phyloP scores from a whole-genome alignment of 1,140 invertebrate genomes.

The Drosophila pectinifera region DNA sequence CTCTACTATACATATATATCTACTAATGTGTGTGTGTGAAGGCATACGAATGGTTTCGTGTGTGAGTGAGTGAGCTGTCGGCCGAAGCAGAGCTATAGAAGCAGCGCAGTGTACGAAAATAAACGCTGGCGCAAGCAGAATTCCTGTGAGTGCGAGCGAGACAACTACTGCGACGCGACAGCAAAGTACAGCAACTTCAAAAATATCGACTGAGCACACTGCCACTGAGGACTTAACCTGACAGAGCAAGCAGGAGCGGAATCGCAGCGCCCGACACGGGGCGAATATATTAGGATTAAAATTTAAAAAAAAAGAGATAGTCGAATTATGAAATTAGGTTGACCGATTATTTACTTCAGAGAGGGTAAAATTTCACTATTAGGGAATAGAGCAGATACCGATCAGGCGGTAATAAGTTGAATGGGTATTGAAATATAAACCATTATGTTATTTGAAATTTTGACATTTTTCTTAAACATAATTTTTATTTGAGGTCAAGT shows the following conservation, averaged over 20 bases:
- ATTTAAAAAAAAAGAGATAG: neutral
- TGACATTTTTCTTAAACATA: too few relatives aligned
- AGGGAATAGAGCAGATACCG: too few relatives aligned
- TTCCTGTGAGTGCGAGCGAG: conserved; percentile 55
- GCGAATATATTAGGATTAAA: neutral
- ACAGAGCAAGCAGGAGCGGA: conserved; percentile 52
- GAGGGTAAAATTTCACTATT: too few relatives aligned
- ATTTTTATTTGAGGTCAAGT: too few relatives aligned
- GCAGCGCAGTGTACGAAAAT: conserved; percentile 76
- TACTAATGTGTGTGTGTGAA: conserved; percentile 24
- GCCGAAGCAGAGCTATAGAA: conserved; percentile 48
- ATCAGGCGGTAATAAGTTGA: too few relatives aligned
- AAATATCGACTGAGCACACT: conserved; percentile 75
- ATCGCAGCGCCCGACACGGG: conserved; percentile 27
- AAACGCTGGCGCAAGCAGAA: conserved; percentile 70
- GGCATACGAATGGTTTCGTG: neutral
- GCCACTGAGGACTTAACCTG: conserved; percentile 37
- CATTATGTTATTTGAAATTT: too few relatives aligned
- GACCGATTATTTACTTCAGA: too few relatives aligned
- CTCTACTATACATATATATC: conserved; percentile 5
- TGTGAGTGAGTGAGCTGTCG: conserved; percentile 40
- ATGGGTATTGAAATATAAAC: too few relatives aligned
- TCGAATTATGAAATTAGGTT: neutral
- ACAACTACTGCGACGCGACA: conserved; percentile 78
- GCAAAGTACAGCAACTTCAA: conserved; percentile 84